Percentiles rank a stretch among this genome's conserved stretches.
Conservation (phyloP, 2,113 vertebrate genomes). For the Castor canadensis region DNA sequence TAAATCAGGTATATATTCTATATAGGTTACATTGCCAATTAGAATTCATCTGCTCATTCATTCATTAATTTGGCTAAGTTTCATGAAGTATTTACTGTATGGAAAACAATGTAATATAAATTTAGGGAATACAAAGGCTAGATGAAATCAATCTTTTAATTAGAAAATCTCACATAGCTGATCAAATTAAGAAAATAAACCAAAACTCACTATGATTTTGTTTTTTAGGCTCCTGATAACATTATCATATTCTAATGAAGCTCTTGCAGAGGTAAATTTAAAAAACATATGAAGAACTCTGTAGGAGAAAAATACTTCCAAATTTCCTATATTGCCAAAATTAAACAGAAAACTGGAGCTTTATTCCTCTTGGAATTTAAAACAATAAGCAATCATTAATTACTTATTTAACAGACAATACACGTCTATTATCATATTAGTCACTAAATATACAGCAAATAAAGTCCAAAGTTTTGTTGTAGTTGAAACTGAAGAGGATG, state of each 20-base stretch:
- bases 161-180: not conserved
- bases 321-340: slow-evolving; percentile 17
- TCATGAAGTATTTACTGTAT: not conserved
- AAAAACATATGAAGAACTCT: not conserved
- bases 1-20: not conserved
- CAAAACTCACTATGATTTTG: not conserved
- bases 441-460: not conserved
- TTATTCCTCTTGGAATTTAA: slow-evolving; percentile 23
- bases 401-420: not conserved
- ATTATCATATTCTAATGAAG: not conserved
- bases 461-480: not conserved
- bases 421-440: not conserved
- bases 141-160: not conserved
- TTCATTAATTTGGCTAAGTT: not conserved
- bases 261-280: not conserved
- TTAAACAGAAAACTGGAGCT: slow-evolving; percentile 19
- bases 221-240: not conserved
- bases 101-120: not conserved
- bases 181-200: not conserved
- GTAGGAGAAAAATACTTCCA: not conserved
- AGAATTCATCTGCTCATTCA: not conserved
- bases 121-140: not conserved
- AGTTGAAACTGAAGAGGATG: not conserved
- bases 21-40: not conserved
- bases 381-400: not conserved